phyloP scores from a whole-genome alignment of 2,113 vertebrate species.

The Bombycilla garrulus region DNA sequence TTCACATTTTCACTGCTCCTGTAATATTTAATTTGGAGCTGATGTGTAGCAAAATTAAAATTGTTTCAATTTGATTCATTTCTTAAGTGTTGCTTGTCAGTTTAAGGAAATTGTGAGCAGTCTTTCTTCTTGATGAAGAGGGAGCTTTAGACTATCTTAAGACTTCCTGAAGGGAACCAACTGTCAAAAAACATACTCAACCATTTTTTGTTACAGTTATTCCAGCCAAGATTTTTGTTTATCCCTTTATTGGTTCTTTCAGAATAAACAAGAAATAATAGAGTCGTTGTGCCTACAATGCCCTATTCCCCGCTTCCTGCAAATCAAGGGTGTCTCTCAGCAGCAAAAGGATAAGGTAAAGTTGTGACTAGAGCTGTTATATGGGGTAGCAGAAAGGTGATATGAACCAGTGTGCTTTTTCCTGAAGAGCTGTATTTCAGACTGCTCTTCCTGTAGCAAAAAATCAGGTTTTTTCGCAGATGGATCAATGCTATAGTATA shows the following conservation, averaged over 20 bases:
- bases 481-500: neutral
- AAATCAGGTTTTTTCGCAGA: neutral
- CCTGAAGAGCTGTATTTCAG: neutral
- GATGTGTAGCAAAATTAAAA: neutral
- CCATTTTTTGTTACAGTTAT: neutral
- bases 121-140: neutral
- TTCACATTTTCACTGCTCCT: neutral
- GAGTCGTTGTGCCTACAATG: neutral
- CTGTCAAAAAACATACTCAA: neutral
- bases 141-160: neutral
- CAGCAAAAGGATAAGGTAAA: neutral
- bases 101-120: neutral
- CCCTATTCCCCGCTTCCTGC: constrained; percentile 4
- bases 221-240: constrained; percentile 27
- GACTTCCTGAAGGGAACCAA: constrained; percentile 10
- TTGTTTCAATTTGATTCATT: neutral
- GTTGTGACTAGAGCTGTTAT: neutral
- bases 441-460: neutral
- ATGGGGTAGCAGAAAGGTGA: neutral
- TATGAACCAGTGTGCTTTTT: neutral
- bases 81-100: neutral
- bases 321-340: constrained; percentile 24
- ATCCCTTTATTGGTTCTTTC: constrained; percentile 18
- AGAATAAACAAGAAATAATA: constrained; percentile 43
- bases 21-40: constrained; percentile 16